Evolutionary conservation across 1,140 invertebrate species (phyloP).

Genomic region (Sarcophaga peregrina): DNA sequence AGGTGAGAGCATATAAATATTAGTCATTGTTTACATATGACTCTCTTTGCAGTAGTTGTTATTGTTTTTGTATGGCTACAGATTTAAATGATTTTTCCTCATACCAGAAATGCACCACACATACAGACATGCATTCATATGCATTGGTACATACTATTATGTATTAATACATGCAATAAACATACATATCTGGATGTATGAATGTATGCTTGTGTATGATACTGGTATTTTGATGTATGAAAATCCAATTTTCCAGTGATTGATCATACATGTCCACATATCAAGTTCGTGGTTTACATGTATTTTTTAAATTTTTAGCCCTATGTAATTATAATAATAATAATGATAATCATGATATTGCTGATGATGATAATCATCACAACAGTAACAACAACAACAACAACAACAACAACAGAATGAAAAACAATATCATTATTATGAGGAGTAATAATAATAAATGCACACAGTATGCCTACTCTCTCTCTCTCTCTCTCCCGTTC

Average conservation of each 20-base stretch:
- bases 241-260: constrained; percentile 67
- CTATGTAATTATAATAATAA: constrained; percentile 30
- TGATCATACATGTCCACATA: constrained; percentile 59
- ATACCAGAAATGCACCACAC: not conserved
- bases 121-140: not conserved
- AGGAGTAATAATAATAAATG: too few species aligned
- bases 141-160: too few species aligned
- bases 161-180: too few species aligned
- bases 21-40: constrained; percentile 48
- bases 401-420: too few species aligned
- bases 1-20: constrained; percentile 38
- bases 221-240: constrained; percentile 49
- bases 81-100: not conserved
- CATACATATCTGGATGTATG: too few species aligned
- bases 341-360: constrained; percentile 4
- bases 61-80: not conserved
- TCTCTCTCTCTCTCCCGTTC: too few species aligned
- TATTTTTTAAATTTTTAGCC: constrained; percentile 19
- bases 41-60: not conserved
- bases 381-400: not conserved
- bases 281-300: constrained; percentile 47
- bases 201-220: too few species aligned
- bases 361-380: not conserved
- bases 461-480: too few species aligned
- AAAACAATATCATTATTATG: too few species aligned